Base-by-base conservation (phyloP, 2,888 invertebrate genomes). In the Eristalinus aeneus region DNA sequence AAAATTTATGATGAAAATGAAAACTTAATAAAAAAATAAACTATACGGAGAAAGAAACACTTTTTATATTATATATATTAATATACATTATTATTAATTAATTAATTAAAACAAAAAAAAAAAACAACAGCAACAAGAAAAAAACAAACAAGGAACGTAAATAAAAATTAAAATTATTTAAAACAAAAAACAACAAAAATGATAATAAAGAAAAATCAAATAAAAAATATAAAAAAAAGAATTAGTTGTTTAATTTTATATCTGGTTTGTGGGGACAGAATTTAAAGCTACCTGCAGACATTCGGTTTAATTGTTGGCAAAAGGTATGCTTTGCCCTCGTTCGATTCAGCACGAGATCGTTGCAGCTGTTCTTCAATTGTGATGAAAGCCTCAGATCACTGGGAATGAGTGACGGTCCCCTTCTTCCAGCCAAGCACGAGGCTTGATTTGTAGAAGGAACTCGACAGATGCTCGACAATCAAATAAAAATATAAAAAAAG, bases 161-260 rank as follows among this genome's bases (percentile, higher is more conserved):
- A 81, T 72, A 71, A 84, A 58, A 76, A 74, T 77, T 69, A 80
- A 73, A 78, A 80, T 63, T 58, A 67, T 73, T 73, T 76, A 71
- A 74, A 74, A 77, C 31, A 46, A 46, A 46, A 72, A 86, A 81
- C 60, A 88, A 85, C 71, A 82, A 71, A 81, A 81, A 46, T 72
- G 81, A 75, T 74, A 88, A 87, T 77, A 86, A 76, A 87, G 56
- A 88, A 88, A 88, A 88, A 88, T 87, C 76, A 86, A 85, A 86
- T 85, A 87, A 88, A 82, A 72, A 75, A 69, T 77, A 68, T 77
- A 87, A 71, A 83, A 27, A 27, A 27, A 27, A 27, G n/a, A 3
- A 72, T 65, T 65, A 27, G 32, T 58, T 75, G 60, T 39, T 73
- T 60, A 54, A 39, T 73, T 86, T 46, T 46, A 11, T 36, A 3